A percentile compares a stretch with the other conserved stretches of the same genome.
These are phyloP conservation scores for Diglossa brunneiventris DNA, from an alignment of 2,113 vertebrate species.

Conservation along the genomic window DNA sequence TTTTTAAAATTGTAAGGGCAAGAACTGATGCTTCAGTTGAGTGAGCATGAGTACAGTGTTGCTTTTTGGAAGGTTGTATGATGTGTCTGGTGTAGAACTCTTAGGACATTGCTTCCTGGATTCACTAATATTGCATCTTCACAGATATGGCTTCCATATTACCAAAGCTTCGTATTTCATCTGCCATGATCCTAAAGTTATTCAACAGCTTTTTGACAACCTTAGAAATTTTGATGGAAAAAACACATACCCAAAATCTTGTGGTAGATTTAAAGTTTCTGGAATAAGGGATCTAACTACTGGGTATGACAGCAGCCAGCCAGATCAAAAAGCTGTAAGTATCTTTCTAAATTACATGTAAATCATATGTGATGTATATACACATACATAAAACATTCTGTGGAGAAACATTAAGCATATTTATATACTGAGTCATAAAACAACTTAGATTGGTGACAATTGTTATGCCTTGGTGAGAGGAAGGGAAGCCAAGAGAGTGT, in stretches of 20 bases:
- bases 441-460: background rate
- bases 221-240: conserved; percentile 84
- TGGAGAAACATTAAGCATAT: background rate
- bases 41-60: background rate
- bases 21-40: background rate
- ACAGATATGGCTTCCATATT: conserved; percentile 94
- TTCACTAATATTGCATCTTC: background rate
- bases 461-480: background rate
- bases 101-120: background rate
- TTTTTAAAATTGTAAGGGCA: background rate
- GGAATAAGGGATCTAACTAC: conserved; percentile 91
- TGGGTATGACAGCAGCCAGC: conserved; percentile 88
- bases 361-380: background rate
- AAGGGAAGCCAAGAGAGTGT: background rate
- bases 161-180: conserved; percentile 95
- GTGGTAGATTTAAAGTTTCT: conserved; percentile 84
- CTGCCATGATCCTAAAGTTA: conserved; percentile 87
- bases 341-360: background rate
- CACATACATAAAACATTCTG: background rate
- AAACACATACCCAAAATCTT: conserved; percentile 84
- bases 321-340: conserved; percentile 90
- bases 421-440: background rate
- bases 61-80: background rate
- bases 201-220: conserved; percentile 84
- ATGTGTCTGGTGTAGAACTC: background rate